These are phyloP conservation scores for Leuciscus idus DNA, from an alignment of 2,113 vertebrate species.

Conservation along the genomic window DNA sequence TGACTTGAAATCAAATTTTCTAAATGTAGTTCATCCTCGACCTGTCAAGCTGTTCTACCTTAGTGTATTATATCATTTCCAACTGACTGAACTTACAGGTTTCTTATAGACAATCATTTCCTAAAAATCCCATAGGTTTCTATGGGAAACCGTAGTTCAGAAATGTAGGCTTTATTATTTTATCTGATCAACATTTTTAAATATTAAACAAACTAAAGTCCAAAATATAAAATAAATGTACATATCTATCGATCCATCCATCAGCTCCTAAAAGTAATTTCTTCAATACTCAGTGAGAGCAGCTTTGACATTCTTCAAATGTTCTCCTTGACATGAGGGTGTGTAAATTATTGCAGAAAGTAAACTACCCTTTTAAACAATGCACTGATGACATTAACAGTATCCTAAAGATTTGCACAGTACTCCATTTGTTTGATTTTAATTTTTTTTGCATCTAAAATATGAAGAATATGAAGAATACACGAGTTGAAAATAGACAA, in stretches of 20 bases:
- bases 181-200: too few relatives aligned
- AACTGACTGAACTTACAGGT: neutral
- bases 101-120: neutral
- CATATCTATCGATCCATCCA: neutral
- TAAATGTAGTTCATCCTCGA: neutral
- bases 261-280: too few relatives aligned
- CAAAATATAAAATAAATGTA: neutral
- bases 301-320: neutral
- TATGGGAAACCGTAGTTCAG: too few relatives aligned
- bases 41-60: neutral
- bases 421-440: neutral
- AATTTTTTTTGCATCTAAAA: neutral
- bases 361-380: neutral
- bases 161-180: too few relatives aligned
- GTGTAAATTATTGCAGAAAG: neutral
- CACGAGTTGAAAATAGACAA: constrained; percentile 1
- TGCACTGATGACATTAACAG: neutral
- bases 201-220: too few relatives aligned
- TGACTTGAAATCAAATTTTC: neutral
- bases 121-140: neutral
- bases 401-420: neutral
- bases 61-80: neutral
- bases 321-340: neutral
- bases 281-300: too few relatives aligned
- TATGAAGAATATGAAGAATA: neutral